Evolutionary conservation across 2,797 vertebrate species (phyloP), one percentile per base, ranked within the genome.

Genomic region (Dallia pectoralis): DNA sequence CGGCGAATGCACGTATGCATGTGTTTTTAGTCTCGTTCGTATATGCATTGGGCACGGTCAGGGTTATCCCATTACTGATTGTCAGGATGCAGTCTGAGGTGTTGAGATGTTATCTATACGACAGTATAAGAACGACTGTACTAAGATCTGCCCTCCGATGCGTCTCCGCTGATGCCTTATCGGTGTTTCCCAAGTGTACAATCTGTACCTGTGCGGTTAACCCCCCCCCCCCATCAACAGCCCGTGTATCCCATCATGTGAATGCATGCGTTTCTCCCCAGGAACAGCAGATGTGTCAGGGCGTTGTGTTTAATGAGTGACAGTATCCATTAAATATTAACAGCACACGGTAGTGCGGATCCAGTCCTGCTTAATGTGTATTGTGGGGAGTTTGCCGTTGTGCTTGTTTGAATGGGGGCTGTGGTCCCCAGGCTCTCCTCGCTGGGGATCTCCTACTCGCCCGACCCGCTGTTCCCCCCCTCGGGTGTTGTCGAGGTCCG

Each of bases 401-500:
- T 63, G 67, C 72, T 66, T 44, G 77, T 82, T 81, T 73, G 74
- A 73, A 81, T 74, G 62, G 48, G 77, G 29, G 65, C 67, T 73
- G 67, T 51, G 65, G 33, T 79, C 72, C 79, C 70, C 71, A 36
- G 69, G 69, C 47, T 75, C 51, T 68, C 48, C 71, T 64, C 48
- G 8, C 70, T 36, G 72, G 61, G 75, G 73, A 59, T 44, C 72
- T 71, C 1, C 40, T 51, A 33, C 40, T 74, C 30, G 76, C 68
- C 67, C 67, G 82, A 86, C 83, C 79, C 81, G 81, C 84, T 87
- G 82, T 81, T 68, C 3, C 4, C 32, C 32, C 70, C 81, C 79
- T 83, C 69, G 76, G 67, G 87, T 79, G 89, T 83, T 89, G 88
- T 88, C 75, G 85, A 72, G 87, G 87, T 89, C 89, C 89, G 87